Percentiles rank a stretch among this genome's conserved stretches.
These are phyloP conservation scores for Lagenorhynchus albirostris DNA, from an alignment of 2,113 vertebrate species.

Conservation along the genomic window DNA sequence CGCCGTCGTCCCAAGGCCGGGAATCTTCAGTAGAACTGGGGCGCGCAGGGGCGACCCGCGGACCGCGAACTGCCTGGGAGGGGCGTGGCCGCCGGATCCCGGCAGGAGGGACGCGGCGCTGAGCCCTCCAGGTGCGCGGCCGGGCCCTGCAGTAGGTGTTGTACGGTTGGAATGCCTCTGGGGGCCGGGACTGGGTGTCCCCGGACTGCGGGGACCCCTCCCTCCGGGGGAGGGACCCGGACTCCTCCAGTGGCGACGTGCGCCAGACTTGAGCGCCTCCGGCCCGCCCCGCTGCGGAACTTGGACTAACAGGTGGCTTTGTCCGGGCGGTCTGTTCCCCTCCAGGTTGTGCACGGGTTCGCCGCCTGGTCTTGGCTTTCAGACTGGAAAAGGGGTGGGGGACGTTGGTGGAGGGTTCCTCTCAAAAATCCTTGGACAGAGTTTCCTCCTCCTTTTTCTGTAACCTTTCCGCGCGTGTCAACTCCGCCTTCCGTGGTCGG, in stretches of 20 bases:
- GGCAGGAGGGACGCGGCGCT: background rate
- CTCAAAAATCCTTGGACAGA: background rate
- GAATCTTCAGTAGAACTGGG: background rate
- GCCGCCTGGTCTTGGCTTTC: background rate
- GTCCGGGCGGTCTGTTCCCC: background rate
- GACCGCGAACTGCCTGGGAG: background rate
- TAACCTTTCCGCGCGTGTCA: background rate
- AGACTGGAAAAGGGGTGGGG: background rate
- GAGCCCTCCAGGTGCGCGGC: background rate
- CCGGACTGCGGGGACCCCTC: background rate
- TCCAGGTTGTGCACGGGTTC: background rate
- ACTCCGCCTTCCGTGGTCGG: background rate
- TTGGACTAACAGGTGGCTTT: conserved; percentile 57
- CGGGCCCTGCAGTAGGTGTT: background rate
- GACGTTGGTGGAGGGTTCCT: background rate
- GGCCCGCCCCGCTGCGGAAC: background rate
- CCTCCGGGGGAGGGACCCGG: background rate
- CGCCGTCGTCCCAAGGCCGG: background rate
- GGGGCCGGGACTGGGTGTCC: background rate
- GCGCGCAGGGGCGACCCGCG: background rate
- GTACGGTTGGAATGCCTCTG: background rate
- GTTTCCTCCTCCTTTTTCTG: background rate
- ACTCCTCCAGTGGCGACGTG: background rate
- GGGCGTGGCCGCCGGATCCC: conserved; percentile 51
- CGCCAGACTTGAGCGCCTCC: background rate